phyloP scores from a whole-genome alignment of 2,113 vertebrate species.

The Nannobrachium achirus region DNA sequence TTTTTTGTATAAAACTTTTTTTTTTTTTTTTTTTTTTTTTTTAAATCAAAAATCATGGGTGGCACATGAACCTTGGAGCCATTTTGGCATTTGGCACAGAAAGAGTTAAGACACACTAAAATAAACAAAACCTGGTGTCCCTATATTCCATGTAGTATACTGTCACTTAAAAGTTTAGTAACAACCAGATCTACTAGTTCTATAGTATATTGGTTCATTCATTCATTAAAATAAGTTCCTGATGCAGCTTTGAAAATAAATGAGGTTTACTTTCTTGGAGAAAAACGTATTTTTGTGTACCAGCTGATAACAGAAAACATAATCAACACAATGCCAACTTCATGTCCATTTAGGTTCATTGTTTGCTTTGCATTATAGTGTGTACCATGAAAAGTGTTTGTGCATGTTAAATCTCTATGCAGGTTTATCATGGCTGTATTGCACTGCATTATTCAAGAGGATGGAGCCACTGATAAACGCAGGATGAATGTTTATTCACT shows the following conservation, averaged over 20 bases:
- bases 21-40: too few species aligned
- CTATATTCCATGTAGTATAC: neutral
- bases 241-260: neutral
- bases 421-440: conserved; percentile 13
- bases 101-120: neutral
- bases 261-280: conserved; percentile 5
- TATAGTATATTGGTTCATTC: too few species aligned
- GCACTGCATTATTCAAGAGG: conserved; percentile 30
- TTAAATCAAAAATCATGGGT: too few species aligned
- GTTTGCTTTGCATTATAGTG: conserved; percentile 9
- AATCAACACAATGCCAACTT: too few species aligned
- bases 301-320: too few species aligned
- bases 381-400: conserved; percentile 2
- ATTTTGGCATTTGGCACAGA: too few species aligned
- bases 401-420: conserved; percentile 4
- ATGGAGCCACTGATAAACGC: conserved; percentile 13
- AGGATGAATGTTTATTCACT: conserved; percentile 17
- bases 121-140: neutral
- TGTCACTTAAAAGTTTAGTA: neutral
- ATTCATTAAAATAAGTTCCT: too few species aligned
- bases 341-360: too few species aligned
- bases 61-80: too few species aligned
- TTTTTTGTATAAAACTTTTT: too few species aligned
- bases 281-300: conserved; percentile 13
- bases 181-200: neutral